A percentile compares a stretch with the other conserved stretches of the same genome.
phyloP scores from a whole-genome alignment of 2,113 vertebrate species.

The Platichthys stellatus region DNA sequence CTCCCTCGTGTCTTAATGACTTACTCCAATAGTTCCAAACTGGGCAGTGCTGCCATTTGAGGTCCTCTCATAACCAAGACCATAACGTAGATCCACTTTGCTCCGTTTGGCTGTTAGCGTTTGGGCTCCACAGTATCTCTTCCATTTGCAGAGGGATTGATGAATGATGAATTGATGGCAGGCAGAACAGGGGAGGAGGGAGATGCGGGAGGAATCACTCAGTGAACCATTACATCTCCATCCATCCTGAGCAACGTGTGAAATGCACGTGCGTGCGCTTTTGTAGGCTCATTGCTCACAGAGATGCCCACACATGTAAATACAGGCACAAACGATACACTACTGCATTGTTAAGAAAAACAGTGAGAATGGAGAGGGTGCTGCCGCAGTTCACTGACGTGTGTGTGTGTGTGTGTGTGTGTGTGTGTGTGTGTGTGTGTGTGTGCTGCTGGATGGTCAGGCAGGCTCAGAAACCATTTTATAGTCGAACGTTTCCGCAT shows the following conservation, averaged over 20 bases:
- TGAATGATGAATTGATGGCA: slow-evolving; percentile 50
- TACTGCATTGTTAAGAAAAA: slow-evolving; percentile 7
- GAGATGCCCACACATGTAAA: not conserved
- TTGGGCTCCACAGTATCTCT: slow-evolving; percentile 36
- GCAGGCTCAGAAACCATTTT: slow-evolving; percentile 1
- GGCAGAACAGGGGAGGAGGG: slow-evolving; percentile 22
- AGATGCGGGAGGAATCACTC: slow-evolving; percentile 34
- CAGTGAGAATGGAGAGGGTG: not conserved
- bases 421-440: too few relatives aligned
- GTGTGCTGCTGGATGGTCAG: not conserved
- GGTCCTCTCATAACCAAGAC: slow-evolving; percentile 37
- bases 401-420: not conserved
- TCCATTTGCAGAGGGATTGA: slow-evolving; percentile 24
- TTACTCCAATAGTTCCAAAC: slow-evolving; percentile 39
- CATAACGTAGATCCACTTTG: slow-evolving; percentile 52
- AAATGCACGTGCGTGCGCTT: not conserved
- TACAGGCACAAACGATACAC: not conserved
- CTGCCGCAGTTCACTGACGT: not conserved
- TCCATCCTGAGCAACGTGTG: slow-evolving; percentile 27
- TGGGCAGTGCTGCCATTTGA: slow-evolving; percentile 44
- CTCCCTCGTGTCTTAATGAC: slow-evolving; percentile 17
- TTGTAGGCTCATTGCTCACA: slow-evolving; percentile 10
- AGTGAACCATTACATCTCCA: slow-evolving; percentile 35
- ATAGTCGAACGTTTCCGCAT: slow-evolving; percentile 23
- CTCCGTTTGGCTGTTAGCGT: slow-evolving; percentile 64